phyloP scores from a whole-genome alignment of 2,888 invertebrate species.

The Noctua comes region DNA sequence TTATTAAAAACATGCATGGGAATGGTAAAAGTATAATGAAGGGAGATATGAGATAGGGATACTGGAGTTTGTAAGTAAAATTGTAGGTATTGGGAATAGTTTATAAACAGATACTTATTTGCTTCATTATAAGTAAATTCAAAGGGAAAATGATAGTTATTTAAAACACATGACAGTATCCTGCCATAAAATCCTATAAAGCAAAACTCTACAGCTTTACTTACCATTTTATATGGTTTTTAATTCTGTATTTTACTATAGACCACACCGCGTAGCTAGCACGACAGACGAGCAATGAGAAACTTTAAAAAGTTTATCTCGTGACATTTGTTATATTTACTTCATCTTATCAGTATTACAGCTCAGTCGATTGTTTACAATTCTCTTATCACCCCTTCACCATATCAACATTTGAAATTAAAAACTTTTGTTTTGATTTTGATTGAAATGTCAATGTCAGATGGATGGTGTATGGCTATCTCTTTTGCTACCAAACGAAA shows the following conservation, averaged over 20 bases:
- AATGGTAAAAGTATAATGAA: neutral
- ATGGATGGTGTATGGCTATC: constrained; percentile 16
- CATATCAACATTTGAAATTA: constrained; percentile 5
- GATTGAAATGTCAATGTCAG: constrained; percentile 35
- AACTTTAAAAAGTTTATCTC: constrained; percentile 23
- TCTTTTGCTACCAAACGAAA: constrained; percentile 15
- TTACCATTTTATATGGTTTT: constrained; percentile 62
- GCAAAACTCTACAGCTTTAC: constrained; percentile 28
- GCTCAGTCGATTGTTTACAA: constrained; percentile 50
- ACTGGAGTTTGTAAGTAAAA: neutral
- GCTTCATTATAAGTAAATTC: neutral
- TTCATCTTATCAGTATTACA: constrained; percentile 44
- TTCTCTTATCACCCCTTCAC: constrained; percentile 18
- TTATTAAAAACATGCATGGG: too few relatives aligned
- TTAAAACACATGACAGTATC: neutral
- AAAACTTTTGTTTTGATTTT: constrained; percentile 28
- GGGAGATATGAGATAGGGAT: neutral
- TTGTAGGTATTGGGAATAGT: neutral
- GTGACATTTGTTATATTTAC: constrained; percentile 16
- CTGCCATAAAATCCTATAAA: neutral
- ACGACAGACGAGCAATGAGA: constrained; percentile 47
- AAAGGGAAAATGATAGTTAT: neutral
- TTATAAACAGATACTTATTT: neutral
- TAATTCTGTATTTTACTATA: constrained; percentile 26
- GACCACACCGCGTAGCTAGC: constrained; percentile 13